These are phyloP conservation scores for Rattus rattus DNA, from an alignment of 2,113 vertebrate genomes.

Conservation along the genomic window DNA sequence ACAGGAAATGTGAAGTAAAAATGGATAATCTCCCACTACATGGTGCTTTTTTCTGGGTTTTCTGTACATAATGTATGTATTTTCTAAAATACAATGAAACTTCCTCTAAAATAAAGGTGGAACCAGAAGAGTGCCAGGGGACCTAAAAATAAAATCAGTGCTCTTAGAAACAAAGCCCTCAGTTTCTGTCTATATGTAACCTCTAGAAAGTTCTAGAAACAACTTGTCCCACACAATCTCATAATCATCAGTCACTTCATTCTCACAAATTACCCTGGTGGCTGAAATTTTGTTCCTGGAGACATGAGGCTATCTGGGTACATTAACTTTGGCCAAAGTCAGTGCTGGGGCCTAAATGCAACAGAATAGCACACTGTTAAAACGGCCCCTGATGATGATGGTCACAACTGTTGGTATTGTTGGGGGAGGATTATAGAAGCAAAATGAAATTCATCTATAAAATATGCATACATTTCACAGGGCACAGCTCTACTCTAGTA, in stretches of 20 bases:
- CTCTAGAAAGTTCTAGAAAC: background rate
- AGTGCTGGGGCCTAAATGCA: fast-evolving
- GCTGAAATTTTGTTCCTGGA: background rate
- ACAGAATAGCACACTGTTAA: background rate
- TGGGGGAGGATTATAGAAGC: background rate
- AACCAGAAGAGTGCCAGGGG: background rate
- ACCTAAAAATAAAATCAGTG: background rate
- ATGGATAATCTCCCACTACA: conserved; percentile 65
- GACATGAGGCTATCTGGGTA: fast-evolving
- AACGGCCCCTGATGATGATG: background rate
- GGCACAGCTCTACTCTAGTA: background rate
- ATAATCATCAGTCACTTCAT: background rate
- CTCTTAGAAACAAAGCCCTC: background rate
- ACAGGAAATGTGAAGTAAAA: conserved; percentile 74
- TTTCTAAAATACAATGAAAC: conserved; percentile 77
- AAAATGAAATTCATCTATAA: background rate
- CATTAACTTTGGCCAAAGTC: no score
- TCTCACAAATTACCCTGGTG: background rate
- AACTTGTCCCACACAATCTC: no score
- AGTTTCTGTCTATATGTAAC: background rate
- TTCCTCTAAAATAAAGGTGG: background rate
- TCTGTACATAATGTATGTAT: conserved; percentile 64
- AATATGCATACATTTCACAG: no score
- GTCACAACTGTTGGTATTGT: background rate
- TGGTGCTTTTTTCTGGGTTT: conserved; percentile 59